These are phyloP conservation scores for Odontophorus gujanensis DNA, from an alignment of 2,113 vertebrate genomes.

Conservation along the genomic window DNA sequence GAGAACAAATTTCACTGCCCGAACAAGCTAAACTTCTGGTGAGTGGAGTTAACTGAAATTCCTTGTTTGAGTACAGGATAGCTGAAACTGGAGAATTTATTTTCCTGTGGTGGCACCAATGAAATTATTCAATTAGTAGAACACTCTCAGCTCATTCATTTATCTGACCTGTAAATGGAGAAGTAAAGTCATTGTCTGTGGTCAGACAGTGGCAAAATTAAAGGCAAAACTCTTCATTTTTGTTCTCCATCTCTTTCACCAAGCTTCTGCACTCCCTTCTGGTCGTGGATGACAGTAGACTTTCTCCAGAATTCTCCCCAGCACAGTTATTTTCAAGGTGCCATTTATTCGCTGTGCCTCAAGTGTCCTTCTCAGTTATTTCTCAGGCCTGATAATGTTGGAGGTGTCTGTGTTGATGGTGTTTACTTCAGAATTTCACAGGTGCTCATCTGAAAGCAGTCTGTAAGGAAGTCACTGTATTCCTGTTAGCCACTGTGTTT, in stretches of 20 bases:
- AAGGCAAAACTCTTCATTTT: background rate
- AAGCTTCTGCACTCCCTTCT: background rate
- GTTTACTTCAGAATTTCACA: background rate
- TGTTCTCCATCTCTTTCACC: background rate
- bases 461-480: background rate
- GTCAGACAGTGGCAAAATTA: background rate
- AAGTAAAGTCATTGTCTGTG: accelerated
- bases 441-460: background rate
- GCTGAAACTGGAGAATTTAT: background rate
- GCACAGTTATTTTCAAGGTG: background rate
- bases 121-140: background rate
- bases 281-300: accelerated
- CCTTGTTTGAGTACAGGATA: background rate
- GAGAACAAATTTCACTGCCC: slow-evolving; percentile 96
- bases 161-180: background rate
- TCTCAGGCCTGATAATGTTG: background rate
- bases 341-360: background rate
- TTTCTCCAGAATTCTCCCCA: background rate
- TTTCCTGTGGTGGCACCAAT: background rate
- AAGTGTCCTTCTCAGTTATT: accelerated
- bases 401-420: background rate
- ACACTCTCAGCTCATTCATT: background rate
- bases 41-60: slow-evolving; percentile 61
- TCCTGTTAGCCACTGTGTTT: background rate
- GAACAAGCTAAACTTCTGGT: slow-evolving; percentile 96